Evolutionary conservation across 2,113 vertebrate species (phyloP), one percentile per base, ranked within the genome.

Genomic region (Mionectes macconnelli): DNA sequence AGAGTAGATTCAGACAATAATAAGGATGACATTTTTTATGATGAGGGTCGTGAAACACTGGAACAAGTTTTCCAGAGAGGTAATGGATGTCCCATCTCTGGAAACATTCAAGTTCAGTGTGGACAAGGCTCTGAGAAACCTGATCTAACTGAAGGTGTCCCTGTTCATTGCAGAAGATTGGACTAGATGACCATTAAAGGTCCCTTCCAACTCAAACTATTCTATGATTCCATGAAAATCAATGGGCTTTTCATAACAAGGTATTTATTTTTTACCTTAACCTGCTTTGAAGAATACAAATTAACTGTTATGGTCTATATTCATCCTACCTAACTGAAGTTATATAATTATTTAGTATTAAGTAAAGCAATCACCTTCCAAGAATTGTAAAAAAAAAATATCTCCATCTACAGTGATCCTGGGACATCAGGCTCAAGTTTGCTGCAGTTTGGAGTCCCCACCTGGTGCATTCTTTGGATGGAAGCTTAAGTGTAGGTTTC

Each of bases 111-210:
- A 77, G 21, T 22, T n/a, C 42, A 52, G 1, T 14, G 5, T 57
- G 30, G 5, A 45, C 3, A 5, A 49, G 8, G 30, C 42, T 57
- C 25, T 78, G 24, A 81, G 50, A 7, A 73, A 30, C 19, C 4
- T 37, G 30, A 31, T 57, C 7, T 30, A n/a, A 23, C 33, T 67
- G 33, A 83, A 68, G 22, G 47, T 53, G 12, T n/a, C 39, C 12
- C 33, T 70, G 12, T 3, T 28, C 0, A 49, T 4, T 24, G 45
- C 72, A 53, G 5, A 2, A 3, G 4, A 3, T 21, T 84, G 14
- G 18, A 60, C 28, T 45, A 67, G 28, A 47, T 27, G 20, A 40
- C 12, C 33, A 67, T 52, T 79, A 52, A 45, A 68, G 5, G 27
- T 77, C 30, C 10, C 23, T 68, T 86, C 28, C 24, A 59, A 68